Conservation (phyloP, 2,113 vertebrate species). For the Bostrychus sinensis region DNA sequence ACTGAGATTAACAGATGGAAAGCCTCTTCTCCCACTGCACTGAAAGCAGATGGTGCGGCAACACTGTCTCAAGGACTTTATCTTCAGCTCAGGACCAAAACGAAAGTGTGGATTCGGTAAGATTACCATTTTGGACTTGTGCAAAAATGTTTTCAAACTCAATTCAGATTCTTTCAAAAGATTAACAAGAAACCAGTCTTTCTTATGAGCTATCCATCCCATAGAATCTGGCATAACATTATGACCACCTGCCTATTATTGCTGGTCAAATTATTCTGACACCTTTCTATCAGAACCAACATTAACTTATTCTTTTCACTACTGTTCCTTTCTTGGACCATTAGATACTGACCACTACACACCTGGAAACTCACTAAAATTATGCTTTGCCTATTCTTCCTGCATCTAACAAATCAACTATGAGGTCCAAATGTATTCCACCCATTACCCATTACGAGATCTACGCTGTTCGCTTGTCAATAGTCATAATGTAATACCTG, state of each 20-base stretch:
- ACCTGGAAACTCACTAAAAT: too few species aligned
- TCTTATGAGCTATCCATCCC: not conserved
- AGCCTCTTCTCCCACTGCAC: slow-evolving; percentile 37
- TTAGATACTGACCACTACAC: too few species aligned
- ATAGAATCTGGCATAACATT: not conserved
- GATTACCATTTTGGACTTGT: slow-evolving; percentile 7
- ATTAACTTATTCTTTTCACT: not conserved
- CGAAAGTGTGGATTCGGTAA: slow-evolving; percentile 17
- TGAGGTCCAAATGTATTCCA: too few species aligned
- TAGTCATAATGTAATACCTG: too few species aligned
- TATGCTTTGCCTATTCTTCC: too few species aligned
- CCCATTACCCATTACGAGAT: too few species aligned
- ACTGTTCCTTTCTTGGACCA: not conserved
- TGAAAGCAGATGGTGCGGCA: slow-evolving; percentile 51
- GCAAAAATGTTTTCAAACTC: slow-evolving; percentile 5
- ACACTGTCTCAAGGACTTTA: slow-evolving; percentile 41
- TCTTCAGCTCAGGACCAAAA: slow-evolving; percentile 36
- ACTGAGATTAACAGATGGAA: slow-evolving; percentile 50
- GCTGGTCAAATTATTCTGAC: not conserved
- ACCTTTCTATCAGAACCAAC: not conserved
- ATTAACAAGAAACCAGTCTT: slow-evolving; percentile 1
- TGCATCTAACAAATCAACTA: too few species aligned
- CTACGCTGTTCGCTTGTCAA: too few species aligned
- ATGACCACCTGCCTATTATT: not conserved
- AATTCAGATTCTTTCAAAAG: not conserved